Evolutionary conservation across 1,140 invertebrate genomes (phyloP).

Genomic region (Globodera rostochiensis): DNA sequence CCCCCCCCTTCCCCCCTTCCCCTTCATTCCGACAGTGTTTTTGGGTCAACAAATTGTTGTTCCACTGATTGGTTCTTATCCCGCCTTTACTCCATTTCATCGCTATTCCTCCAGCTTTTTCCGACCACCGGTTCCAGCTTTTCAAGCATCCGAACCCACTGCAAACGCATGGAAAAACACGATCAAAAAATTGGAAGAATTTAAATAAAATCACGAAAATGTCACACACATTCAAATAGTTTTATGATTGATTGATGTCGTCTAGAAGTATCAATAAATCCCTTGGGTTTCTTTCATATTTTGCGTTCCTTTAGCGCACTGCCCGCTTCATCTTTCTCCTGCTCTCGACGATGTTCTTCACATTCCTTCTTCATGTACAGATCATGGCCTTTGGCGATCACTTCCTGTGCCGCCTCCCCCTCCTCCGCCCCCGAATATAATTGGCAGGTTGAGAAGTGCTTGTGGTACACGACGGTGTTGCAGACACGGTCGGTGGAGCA

Average conservation of each 20-base stretch:
- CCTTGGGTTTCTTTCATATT: not conserved
- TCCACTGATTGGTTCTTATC: not conserved
- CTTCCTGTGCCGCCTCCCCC: constrained; percentile 35
- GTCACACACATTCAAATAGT: no score
- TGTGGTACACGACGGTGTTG: constrained; percentile 49
- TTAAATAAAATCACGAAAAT: not conserved
- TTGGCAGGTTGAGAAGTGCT: constrained; percentile 51
- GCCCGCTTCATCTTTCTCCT: not conserved
- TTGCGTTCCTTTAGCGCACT: not conserved
- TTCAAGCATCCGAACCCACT: not conserved
- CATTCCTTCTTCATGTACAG: constrained; percentile 31
- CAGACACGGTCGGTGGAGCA: constrained; percentile 27
- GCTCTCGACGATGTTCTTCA: not conserved
- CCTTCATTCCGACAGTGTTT: not conserved
- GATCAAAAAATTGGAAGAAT: not conserved
- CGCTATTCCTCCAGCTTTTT: not conserved
- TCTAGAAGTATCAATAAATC: not conserved
- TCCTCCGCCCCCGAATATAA: constrained; percentile 47
- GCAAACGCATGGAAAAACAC: not conserved
- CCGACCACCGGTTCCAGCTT: not conserved
- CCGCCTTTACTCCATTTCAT: not conserved
- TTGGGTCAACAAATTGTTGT: not conserved
- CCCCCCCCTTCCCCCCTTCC: no score
- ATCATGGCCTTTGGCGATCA: constrained; percentile 49
- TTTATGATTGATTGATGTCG: not conserved